Evolutionary conservation across 2,888 invertebrate species (phyloP).

Genomic region (Drosophila histrio): DNA sequence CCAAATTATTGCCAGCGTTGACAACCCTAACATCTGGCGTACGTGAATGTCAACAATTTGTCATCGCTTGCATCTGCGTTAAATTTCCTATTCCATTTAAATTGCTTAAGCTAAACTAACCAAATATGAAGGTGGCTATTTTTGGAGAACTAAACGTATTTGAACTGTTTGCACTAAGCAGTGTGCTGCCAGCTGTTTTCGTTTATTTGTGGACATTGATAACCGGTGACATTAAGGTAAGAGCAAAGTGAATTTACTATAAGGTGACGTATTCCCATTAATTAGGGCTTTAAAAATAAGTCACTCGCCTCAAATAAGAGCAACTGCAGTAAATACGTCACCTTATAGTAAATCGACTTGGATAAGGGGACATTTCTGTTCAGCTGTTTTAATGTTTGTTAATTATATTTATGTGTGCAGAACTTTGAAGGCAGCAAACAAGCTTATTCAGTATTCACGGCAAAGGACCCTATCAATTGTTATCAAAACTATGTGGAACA

Average conservation of each 20-base stretch:
- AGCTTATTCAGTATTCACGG: conserved; percentile 65
- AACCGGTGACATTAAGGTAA: conserved; percentile 77
- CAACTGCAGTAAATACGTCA: too few species aligned
- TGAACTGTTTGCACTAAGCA: conserved; percentile 67
- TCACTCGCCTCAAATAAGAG: too few species aligned
- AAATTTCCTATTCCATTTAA: background rate
- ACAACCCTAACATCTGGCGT: conserved; percentile 45
- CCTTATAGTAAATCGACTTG: too few species aligned
- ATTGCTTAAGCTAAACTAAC: background rate
- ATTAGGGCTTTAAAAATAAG: too few species aligned
- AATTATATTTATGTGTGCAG: conserved; percentile 37
- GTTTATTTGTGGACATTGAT: conserved; percentile 80
- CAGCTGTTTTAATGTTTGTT: background rate
- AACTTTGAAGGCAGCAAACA: conserved; percentile 76
- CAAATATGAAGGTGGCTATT: conserved; percentile 61
- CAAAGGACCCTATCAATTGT: conserved; percentile 81
- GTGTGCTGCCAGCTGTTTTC: conserved; percentile 79
- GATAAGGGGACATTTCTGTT: background rate
- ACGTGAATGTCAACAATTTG: conserved; percentile 56
- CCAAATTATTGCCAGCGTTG: background rate
- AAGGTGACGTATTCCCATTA: too few species aligned
- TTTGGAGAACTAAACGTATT: conserved; percentile 68
- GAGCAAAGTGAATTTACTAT: too few species aligned
- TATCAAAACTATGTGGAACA: conserved; percentile 75
- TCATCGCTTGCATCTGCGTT: conserved; percentile 30